These are phyloP conservation scores for Edolisoma coerulescens DNA, from an alignment of 2,113 vertebrate species.

Conservation along the genomic window DNA sequence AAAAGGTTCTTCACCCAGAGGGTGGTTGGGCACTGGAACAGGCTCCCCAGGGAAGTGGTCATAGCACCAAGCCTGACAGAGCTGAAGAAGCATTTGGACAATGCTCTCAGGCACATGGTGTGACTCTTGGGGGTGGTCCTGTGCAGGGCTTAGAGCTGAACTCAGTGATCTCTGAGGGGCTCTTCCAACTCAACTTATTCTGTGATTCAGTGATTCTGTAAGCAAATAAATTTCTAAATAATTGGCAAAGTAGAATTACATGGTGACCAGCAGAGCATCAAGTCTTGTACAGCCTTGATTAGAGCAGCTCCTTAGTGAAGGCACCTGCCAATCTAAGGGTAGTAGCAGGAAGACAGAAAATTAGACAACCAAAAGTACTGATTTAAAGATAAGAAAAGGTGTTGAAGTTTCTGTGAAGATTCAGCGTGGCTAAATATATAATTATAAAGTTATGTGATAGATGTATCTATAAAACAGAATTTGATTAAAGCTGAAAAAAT, in stretches of 20 bases:
- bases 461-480: neutral
- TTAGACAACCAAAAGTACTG: neutral
- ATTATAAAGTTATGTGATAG: neutral
- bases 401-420: neutral
- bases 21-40: neutral
- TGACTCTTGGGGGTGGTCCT: neutral
- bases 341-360: slow-evolving; percentile 35
- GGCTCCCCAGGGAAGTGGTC: neutral
- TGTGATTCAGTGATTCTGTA: neutral
- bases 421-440: neutral
- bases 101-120: neutral
- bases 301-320: slow-evolving; percentile 13
- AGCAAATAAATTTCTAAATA: slow-evolving; percentile 17
- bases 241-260: neutral
- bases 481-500: neutral
- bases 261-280: neutral
- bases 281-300: neutral
- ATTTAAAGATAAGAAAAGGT: neutral
- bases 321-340: neutral
- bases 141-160: neutral
- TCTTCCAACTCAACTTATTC: neutral
- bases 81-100: neutral
- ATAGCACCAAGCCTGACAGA: neutral
- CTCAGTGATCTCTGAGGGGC: neutral
- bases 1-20: neutral